These are phyloP conservation scores for Campopleginae sp. DNA, from an alignment of 2,888 invertebrate species.

Conservation along the genomic window DNA sequence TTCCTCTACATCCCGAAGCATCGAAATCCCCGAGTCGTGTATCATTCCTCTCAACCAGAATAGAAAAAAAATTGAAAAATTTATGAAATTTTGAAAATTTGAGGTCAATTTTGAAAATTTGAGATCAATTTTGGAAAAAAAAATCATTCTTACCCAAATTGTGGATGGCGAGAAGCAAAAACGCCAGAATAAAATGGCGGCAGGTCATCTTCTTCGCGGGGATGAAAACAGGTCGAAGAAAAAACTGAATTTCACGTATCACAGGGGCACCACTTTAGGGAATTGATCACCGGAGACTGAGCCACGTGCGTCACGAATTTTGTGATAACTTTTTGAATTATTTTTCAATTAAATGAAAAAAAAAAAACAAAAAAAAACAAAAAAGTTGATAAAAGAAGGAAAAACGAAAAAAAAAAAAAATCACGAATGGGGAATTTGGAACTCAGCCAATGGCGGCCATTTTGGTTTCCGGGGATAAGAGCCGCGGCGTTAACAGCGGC, in stretches of 20 bases:
- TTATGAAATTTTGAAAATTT: too few relatives aligned
- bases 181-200: slow-evolving; percentile 20
- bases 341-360: neutral
- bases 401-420: neutral
- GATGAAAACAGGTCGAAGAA: neutral
- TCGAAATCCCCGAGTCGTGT: slow-evolving; percentile 31
- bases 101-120: neutral
- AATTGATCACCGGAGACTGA: neutral
- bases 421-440: slow-evolving; percentile 8
- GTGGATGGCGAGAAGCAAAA: slow-evolving; percentile 37
- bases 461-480: slow-evolving; percentile 69
- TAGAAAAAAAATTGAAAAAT: neutral
- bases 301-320: neutral
- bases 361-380: neutral
- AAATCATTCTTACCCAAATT: slow-evolving; percentile 42
- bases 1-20: slow-evolving; percentile 28
- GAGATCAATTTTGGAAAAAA: neutral
- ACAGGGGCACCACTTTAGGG: neutral
- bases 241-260: neutral
- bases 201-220: slow-evolving; percentile 31
- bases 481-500: slow-evolving; percentile 58
- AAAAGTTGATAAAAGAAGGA: neutral
- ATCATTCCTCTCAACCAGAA: neutral
- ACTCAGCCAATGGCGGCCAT: slow-evolving; percentile 74
- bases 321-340: neutral